Evolutionary conservation across 2,797 vertebrate species (phyloP), one percentile per base, ranked within the genome.

Genomic region (Tapirus indicus): DNA sequence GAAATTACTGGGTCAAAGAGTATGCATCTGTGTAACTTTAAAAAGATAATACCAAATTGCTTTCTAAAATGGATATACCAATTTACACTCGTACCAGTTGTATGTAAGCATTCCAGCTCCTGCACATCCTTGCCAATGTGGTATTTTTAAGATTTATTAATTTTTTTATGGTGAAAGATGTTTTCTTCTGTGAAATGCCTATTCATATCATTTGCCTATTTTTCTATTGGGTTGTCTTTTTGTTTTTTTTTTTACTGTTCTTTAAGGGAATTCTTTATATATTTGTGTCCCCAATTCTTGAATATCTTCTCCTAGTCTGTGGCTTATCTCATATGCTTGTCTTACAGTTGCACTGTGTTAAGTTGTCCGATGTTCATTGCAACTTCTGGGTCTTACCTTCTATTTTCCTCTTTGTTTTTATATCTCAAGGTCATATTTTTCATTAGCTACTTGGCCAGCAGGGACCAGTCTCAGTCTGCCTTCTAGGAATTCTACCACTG

Each of bases 61-160:
- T 68, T 85, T 82, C 58, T 60, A 47, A 72, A 85, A 35, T 21
- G 21, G 17, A 14, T 17, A 1, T 38, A 38, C 2, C 11, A 11
- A 3, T 47, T 5, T 4, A 29, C 1, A 54, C 32, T 38, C n/a
- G 60, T 2, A 44, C 27, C 35, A 35, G 32, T 41, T 32, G 8
- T 16, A 11, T 0, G 0, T 17, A 62, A 47, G 21, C 5, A 27
- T 27, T 41, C 25, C 32, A 54, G 2, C 4, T n/a, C 62, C 10
- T 18, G 68, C 7, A 32, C 8, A 4, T 44, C 68, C 27, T 69
- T 66, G 54, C 14, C 47, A 35, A n/a, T 7, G 7, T 27, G 20
- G n/a, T 52, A 82, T 64, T 94, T 92, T 82, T n/a, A 94, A 80
- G 18, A 8, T 1, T 13, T 47, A 38, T 96, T 87, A 17, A 35